Conservation (phyloP, 1,140 invertebrate genomes). For the Aethina tumida region DNA sequence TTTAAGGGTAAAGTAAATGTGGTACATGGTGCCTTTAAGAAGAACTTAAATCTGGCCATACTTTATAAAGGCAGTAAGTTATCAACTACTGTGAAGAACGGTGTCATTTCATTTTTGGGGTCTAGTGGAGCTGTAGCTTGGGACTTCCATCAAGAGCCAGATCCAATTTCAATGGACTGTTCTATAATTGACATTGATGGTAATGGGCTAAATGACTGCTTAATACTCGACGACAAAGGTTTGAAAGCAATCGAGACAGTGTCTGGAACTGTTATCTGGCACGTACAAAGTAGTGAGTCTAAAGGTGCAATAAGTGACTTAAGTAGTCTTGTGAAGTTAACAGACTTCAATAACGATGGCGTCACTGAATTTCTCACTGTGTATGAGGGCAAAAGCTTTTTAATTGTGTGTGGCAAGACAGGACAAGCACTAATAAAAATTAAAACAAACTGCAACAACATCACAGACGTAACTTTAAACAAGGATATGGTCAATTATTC, state of each 20-base stretch:
- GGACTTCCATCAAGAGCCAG: constrained; percentile 49
- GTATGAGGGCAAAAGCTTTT: constrained; percentile 34
- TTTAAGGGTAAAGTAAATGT: constrained; percentile 59
- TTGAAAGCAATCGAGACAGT: constrained; percentile 60
- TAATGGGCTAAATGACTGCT: constrained; percentile 59
- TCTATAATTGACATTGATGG: constrained; percentile 55
- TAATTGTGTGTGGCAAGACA: constrained; percentile 17
- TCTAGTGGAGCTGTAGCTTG: constrained; percentile 51
- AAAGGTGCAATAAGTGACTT: constrained; percentile 35
- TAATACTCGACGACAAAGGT: constrained; percentile 57
- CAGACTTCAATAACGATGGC: constrained; percentile 60
- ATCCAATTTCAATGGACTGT: constrained; percentile 60
- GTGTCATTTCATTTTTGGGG: constrained; percentile 50
- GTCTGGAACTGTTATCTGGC: constrained; percentile 56
- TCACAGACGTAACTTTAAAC: too few species aligned
- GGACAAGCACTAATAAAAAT: constrained; percentile 17
- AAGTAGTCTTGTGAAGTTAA: constrained; percentile 58
- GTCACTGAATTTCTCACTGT: constrained; percentile 54
- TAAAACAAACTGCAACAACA: too few species aligned
- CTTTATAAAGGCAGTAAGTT: constrained; percentile 57
- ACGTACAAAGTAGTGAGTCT: constrained; percentile 40
- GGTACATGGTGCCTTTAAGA: constrained; percentile 46
- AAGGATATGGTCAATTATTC: too few species aligned
- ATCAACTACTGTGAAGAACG: constrained; percentile 36
- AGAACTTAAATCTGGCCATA: constrained; percentile 56